Evolutionary conservation across 2,113 vertebrate species (phyloP).

Genomic region (Serilophus lunatus): DNA sequence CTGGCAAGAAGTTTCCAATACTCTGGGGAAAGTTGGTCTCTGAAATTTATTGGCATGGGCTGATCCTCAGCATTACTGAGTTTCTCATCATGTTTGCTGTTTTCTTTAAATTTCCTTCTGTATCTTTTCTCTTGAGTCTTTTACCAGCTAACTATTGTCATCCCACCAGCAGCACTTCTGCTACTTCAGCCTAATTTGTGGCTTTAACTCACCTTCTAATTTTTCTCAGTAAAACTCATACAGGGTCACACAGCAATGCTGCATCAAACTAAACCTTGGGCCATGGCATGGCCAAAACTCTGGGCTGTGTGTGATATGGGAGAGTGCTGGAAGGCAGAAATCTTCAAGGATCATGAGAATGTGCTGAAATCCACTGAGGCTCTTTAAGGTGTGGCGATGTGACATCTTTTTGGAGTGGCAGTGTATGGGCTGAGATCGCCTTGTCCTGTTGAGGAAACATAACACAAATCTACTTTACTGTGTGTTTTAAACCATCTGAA

Average conservation of each 20-base stretch:
- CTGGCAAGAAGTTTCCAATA: background rate
- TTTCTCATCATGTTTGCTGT: background rate
- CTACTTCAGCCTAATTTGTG: background rate
- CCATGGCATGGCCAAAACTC: background rate
- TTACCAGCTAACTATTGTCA: background rate
- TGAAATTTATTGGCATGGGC: background rate
- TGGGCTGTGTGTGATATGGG: too few relatives aligned
- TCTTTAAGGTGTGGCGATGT: background rate
- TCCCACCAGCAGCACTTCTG: background rate
- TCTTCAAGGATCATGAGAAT: background rate
- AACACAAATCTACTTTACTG: background rate
- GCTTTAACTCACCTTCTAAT: background rate
- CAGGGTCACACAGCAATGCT: background rate
- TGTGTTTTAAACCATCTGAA: background rate
- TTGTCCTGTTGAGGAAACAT: background rate
- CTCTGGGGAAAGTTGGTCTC: background rate
- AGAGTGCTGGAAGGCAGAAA: background rate
- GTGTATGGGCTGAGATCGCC: accelerated
- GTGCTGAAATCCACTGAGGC: background rate
- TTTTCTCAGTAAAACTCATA: background rate
- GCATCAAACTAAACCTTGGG: background rate
- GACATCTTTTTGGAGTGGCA: background rate
- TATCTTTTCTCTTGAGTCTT: background rate
- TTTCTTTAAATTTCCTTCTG: background rate
- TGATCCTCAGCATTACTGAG: background rate